These are phyloP conservation scores for Andricus quercusramuli DNA, from an alignment of 2,888 invertebrate genomes.

Conservation along the genomic window DNA sequence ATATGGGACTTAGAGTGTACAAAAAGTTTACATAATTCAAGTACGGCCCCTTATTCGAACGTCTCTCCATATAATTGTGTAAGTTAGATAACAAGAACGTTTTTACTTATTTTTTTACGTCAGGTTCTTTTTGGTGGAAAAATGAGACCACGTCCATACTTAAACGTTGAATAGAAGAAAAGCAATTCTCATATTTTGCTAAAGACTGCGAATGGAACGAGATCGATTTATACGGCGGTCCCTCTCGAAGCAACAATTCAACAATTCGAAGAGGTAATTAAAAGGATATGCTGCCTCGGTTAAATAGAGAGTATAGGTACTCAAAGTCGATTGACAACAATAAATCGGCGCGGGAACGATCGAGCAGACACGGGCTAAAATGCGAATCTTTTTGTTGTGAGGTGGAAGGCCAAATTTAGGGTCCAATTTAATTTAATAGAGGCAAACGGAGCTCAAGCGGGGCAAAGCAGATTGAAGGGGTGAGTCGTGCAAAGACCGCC, in stretches of 20 bases:
- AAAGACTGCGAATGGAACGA: constrained; percentile 48
- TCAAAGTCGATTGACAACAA: constrained; percentile 52
- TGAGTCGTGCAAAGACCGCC: constrained; percentile 70
- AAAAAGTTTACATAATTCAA: no score
- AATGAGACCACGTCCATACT: no score
- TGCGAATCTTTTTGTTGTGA: constrained; percentile 63
- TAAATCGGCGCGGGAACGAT: constrained; percentile 55
- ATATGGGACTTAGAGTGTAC: no score
- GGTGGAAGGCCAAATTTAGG: constrained; percentile 68
- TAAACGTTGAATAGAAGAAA: constrained; percentile 45
- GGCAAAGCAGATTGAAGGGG: constrained; percentile 60
- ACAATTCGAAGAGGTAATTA: constrained; percentile 56
- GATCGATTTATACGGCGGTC: constrained; percentile 53
- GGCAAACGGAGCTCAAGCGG: constrained; percentile 58
- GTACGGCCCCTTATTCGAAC: no score
- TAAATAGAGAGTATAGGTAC: constrained; percentile 41
- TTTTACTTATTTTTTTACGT: no score
- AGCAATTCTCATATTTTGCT: constrained; percentile 54
- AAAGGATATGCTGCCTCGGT: constrained; percentile 54
- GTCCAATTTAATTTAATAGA: constrained; percentile 76
- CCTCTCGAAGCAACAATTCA: constrained; percentile 53
- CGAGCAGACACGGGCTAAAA: constrained; percentile 46
- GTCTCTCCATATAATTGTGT: no score
- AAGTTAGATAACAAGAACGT: no score
- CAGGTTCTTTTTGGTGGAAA: no score